Conservation (phyloP, 2,113 vertebrate species). For the Lophius piscatorius region DNA sequence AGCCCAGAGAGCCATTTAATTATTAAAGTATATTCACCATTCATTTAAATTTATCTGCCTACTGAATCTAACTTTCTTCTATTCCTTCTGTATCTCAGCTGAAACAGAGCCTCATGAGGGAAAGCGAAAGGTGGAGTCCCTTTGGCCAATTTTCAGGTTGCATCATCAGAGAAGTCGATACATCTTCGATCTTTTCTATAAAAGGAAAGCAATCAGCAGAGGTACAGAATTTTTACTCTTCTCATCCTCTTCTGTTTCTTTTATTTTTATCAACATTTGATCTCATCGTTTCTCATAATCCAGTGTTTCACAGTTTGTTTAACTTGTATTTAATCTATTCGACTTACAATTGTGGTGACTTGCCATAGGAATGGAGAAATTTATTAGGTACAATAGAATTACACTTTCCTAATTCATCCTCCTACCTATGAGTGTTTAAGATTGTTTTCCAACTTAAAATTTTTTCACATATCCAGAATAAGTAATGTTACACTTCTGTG, state of each 20-base stretch:
- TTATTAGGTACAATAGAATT: too few relatives aligned
- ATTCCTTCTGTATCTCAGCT: slow-evolving; percentile 71
- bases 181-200: slow-evolving; percentile 97
- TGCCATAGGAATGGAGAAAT: not conserved
- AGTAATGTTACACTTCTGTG: not conserved
- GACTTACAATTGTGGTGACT: not conserved
- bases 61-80: not conserved
- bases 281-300: too few relatives aligned
- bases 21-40: not conserved
- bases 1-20: not conserved
- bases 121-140: slow-evolving; percentile 95
- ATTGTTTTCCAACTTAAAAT: too few relatives aligned
- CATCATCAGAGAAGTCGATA: slow-evolving; percentile 97
- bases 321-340: not conserved
- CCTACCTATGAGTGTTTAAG: too few relatives aligned
- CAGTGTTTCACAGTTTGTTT: too few relatives aligned
- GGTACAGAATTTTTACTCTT: slow-evolving; percentile 72
- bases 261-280: too few relatives aligned
- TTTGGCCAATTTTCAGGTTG: slow-evolving; percentile 98
- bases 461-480: too few relatives aligned
- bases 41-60: not conserved
- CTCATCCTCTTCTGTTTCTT: not conserved
- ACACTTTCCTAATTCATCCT: too few relatives aligned
- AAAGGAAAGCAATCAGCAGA: slow-evolving; percentile 98
- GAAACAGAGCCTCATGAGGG: slow-evolving; percentile 97